Evolutionary conservation across 2,888 invertebrate species (phyloP).

Genomic region (Acanthosoma haemorrhoidale): DNA sequence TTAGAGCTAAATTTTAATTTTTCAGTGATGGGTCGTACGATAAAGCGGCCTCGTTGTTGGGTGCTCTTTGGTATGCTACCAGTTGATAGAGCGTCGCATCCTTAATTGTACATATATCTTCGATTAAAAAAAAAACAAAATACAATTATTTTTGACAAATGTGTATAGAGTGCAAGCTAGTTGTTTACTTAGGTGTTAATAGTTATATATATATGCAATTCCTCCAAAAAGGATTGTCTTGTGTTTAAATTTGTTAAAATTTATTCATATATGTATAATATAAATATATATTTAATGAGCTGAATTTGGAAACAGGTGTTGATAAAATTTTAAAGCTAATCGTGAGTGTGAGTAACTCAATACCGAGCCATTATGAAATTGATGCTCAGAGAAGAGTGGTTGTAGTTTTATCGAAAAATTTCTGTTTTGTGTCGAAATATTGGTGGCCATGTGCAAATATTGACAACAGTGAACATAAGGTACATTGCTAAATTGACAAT

Average conservation of each 20-base stretch:
- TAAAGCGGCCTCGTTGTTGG: constrained; percentile 29
- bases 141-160: constrained; percentile 40
- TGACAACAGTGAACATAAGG: constrained; percentile 21
- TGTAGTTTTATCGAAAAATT: constrained; percentile 13
- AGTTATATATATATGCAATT: constrained; percentile 26
- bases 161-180: constrained; percentile 40
- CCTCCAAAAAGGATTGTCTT: constrained; percentile 28
- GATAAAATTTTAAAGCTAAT: constrained; percentile 24
- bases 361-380: constrained; percentile 31
- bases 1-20: constrained; percentile 34
- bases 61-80: constrained; percentile 34
- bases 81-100: constrained; percentile 17
- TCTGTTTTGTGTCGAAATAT: constrained; percentile 1
- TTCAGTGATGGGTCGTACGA: constrained; percentile 32
- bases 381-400: constrained; percentile 27
- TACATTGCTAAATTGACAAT: neutral
- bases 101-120: constrained; percentile 31
- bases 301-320: constrained; percentile 24
- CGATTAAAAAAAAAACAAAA: constrained; percentile 20
- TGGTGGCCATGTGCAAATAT: constrained; percentile 8
- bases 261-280: constrained; percentile 28
- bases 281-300: constrained; percentile 29
- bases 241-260: constrained; percentile 27
- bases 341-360: neutral
- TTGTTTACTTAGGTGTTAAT: constrained; percentile 34